Conservation (phyloP, 2,888 invertebrate genomes). For the Microplitis deprimator region DNA sequence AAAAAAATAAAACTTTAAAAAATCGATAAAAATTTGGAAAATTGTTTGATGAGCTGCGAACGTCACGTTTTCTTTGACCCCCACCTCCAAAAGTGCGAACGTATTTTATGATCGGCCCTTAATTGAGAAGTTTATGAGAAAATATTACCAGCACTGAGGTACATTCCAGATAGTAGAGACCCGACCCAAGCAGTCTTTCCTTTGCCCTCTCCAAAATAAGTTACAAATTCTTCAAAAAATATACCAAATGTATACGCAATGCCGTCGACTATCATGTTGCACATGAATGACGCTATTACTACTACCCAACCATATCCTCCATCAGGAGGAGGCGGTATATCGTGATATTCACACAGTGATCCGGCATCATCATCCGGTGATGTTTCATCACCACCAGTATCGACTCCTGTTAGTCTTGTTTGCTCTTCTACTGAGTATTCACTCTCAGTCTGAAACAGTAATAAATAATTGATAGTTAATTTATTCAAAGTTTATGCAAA, state of each 20-base stretch:
- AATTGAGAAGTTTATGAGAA: slow-evolving; percentile 13
- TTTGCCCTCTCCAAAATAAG: slow-evolving; percentile 87
- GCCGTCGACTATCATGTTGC: slow-evolving; percentile 98
- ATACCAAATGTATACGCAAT: slow-evolving; percentile 99
- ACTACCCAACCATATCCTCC: slow-evolving; percentile 96
- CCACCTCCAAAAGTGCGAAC: too few species aligned
- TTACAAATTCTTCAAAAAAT: slow-evolving; percentile 86
- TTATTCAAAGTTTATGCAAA: background rate
- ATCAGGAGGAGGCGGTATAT: slow-evolving; percentile 89
- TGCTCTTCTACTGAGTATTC: slow-evolving; percentile 90
- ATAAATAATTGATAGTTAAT: slow-evolving; percentile 28
- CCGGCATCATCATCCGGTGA: slow-evolving; percentile 73
- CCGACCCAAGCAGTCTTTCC: slow-evolving; percentile 95
- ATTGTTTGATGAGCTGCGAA: too few species aligned
- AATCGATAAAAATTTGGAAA: too few species aligned
- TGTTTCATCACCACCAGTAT: slow-evolving; percentile 77
- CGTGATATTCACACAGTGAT: slow-evolving; percentile 81
- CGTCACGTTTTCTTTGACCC: too few species aligned
- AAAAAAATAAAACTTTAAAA: too few species aligned
- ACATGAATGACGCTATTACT: slow-evolving; percentile 96
- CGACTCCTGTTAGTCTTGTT: slow-evolving; percentile 81
- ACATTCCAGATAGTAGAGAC: slow-evolving; percentile 94
- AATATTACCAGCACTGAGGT: slow-evolving; percentile 88
- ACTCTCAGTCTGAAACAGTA: slow-evolving; percentile 81
- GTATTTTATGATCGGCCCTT: too few species aligned